phyloP scores from a whole-genome alignment of 2,888 invertebrate genomes.

The Neocrepidodera transversa region DNA sequence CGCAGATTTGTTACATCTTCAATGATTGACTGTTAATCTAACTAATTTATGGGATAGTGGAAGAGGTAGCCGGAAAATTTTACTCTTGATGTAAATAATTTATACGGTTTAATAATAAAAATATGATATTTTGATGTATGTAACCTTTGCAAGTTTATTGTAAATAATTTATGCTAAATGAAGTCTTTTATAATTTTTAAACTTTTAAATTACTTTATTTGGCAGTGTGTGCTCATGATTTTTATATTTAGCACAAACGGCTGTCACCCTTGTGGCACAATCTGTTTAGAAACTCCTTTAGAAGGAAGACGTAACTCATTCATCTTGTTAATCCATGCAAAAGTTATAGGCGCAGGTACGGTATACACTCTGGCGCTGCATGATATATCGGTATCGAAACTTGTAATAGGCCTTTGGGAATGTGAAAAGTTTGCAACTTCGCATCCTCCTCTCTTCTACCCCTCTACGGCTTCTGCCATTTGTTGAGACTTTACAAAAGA shows the following conservation, averaged over 20 bases:
- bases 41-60: constrained; percentile 14
- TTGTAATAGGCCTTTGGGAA: constrained; percentile 58
- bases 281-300: constrained; percentile 28
- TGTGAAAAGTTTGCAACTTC: constrained; percentile 48
- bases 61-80: too few relatives aligned
- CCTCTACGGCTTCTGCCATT: too few relatives aligned
- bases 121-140: too few relatives aligned
- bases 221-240: too few relatives aligned
- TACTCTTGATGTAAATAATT: too few relatives aligned
- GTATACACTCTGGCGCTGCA: constrained; percentile 55
- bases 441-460: constrained; percentile 29
- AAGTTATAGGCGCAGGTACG: constrained; percentile 55
- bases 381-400: constrained; percentile 60
- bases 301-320: constrained; percentile 59
- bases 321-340: constrained; percentile 61
- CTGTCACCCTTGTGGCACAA: constrained; percentile 13
- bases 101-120: too few relatives aligned
- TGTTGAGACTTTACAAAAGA: constrained; percentile 54
- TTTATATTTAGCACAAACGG: not conserved
- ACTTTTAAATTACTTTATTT: too few relatives aligned
- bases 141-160: too few relatives aligned
- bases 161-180: too few relatives aligned
- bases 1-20: constrained; percentile 21
- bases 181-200: too few relatives aligned
- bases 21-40: constrained; percentile 14